Evolutionary conservation across 37 sponge, comb jelly and placozoan species (phyloP).

Genomic region (Agelas oroides): DNA sequence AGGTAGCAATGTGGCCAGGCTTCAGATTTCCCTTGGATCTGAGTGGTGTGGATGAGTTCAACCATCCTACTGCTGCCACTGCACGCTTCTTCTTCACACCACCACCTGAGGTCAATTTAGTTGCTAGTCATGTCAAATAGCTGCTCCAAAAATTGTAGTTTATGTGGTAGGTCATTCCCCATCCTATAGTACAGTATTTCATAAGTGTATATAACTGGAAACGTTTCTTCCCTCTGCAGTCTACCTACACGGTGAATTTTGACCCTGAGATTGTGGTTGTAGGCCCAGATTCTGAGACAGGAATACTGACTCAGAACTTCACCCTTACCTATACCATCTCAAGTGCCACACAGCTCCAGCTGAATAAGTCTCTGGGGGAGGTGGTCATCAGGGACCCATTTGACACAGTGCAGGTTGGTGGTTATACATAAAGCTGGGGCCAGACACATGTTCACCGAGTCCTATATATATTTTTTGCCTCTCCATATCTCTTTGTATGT

Average conservation of each 20-base stretch:
- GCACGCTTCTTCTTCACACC: conserved; percentile 9
- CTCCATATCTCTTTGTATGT: too few species aligned
- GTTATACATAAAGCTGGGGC: too few species aligned
- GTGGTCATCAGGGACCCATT: conserved; percentile 5
- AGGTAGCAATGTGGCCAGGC: conserved; percentile 69
- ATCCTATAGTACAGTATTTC: too few species aligned
- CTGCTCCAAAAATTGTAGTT: too few species aligned
- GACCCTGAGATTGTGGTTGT: conserved; percentile 23
- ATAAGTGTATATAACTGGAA: too few species aligned
- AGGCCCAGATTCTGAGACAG: background rate
- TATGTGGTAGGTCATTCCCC: too few species aligned
- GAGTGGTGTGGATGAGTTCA: conserved; percentile 48
- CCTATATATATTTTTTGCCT: too few species aligned
- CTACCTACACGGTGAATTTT: conserved; percentile 2
- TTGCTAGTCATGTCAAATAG: too few species aligned
- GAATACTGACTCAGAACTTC: background rate
- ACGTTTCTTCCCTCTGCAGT: background rate
- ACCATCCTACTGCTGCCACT: conserved; percentile 27
- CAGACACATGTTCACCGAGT: too few species aligned
- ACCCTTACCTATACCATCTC: conserved; percentile 3
- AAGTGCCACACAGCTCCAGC: background rate
- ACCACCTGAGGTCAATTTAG: too few species aligned
- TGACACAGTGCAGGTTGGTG: background rate
- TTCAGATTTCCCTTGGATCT: conserved; percentile 16
- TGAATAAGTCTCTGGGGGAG: background rate